Evolutionary conservation across 23 tunicate genomes (phyloP), one percentile per base, ranked within the genome.

Genomic region (Ascidia mentula): DNA sequence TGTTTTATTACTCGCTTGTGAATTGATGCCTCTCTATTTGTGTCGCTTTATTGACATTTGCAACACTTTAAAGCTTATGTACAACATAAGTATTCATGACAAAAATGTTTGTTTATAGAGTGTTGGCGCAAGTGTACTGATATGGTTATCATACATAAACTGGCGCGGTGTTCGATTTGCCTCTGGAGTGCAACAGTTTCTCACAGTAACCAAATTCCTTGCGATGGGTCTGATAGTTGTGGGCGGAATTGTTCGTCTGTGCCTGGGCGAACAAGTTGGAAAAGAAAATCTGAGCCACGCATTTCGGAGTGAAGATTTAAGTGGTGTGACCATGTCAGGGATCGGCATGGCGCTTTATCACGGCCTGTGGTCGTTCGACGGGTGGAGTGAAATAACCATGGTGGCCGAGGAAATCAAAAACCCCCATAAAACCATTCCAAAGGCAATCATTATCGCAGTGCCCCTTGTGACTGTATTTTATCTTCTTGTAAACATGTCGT

Each of bases 361-460:
- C 75, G 95, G 95, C 24, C 35, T 90, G 8, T 90, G 84, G 79
- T 72, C 95, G n/a, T 89, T 78, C 59, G 95, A 84, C 24, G 95
- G 95, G 18, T 84, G 94, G 95, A 74, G 69, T 69, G 76, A 69
- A 34, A 45, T 90, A 5, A 85, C 80, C 78, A 74, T 80, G 74
- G 69, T 90, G 0, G 33, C 86, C 17, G 96, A 90, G 77, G 96
- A 90, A 74, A 83, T 90, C 0, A 90, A 90, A 37, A 70, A 89
- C 32, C 38, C 83, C 36, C 53, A 89, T 30, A 72, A 40, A 69
- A 90, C 72, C 26, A 69, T 90, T 28, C 96, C 96, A 0, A 74
- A 61, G 18, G 89, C 89, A 24, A 90, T 90, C 18, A 33, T 80
- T 0, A 85, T 90, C 32, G 79, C 96, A 7, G 74, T 90, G 34